Conservation (phyloP, 2,113 vertebrate species). For the Halcyon senegalensis region DNA sequence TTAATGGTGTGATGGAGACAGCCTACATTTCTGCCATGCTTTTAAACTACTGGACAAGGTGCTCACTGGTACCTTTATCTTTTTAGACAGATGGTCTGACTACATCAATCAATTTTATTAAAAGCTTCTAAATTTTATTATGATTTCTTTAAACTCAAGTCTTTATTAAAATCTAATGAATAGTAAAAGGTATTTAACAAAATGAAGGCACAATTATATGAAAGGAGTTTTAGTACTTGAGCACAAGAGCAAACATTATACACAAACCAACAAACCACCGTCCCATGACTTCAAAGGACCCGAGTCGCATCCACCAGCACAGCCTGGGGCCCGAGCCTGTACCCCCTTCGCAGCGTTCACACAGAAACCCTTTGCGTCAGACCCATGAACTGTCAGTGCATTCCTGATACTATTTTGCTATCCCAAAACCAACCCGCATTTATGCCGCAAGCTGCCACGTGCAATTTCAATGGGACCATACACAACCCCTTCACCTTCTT, state of each 20-base stretch:
- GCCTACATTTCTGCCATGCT: background rate
- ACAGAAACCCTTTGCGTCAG: background rate
- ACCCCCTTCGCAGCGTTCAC: background rate
- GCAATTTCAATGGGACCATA: background rate
- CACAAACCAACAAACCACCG: background rate
- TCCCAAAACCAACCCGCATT: fast-evolving
- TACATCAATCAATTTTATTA: background rate
- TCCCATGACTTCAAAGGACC: background rate
- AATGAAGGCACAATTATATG: background rate
- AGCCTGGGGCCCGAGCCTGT: background rate
- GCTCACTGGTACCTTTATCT: background rate
- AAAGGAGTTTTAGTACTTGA: background rate
- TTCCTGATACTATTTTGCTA: background rate
- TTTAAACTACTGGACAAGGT: background rate
- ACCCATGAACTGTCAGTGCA: background rate
- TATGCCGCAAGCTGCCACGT: background rate
- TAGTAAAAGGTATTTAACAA: background rate
- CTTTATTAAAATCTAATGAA: background rate
- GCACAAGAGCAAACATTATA: background rate
- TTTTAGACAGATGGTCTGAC: background rate
- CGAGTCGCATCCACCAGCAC: background rate
- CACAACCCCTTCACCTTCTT: background rate
- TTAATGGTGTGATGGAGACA: background rate
- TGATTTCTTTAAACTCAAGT: background rate
- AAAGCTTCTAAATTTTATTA: too few species aligned